These are phyloP conservation scores for Tylochromis polylepis DNA, from an alignment of 2,113 vertebrate genomes.

Conservation along the genomic window DNA sequence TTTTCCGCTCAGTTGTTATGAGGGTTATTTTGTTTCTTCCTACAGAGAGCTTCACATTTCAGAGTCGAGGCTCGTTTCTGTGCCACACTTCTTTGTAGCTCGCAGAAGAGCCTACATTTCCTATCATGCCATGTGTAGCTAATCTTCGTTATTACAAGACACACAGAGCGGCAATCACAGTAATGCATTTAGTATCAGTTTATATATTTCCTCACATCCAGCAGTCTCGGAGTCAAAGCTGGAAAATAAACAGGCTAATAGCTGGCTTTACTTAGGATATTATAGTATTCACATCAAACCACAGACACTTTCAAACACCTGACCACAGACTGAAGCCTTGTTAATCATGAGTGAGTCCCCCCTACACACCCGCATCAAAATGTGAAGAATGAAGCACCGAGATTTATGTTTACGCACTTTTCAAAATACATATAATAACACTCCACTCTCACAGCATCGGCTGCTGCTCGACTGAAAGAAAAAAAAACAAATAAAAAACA, in stretches of 20 bases:
- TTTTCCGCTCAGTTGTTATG: neutral
- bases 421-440: neutral
- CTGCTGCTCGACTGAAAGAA: neutral
- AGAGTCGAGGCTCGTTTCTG: neutral
- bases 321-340: neutral
- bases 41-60: neutral
- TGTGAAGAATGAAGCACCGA: fast-evolving
- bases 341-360: neutral
- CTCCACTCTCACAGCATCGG: neutral
- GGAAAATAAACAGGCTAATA: neutral
- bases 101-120: neutral
- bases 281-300: neutral
- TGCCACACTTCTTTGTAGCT: neutral
- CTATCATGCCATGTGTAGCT: neutral
- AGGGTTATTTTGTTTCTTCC: neutral
- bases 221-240: neutral
- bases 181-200: neutral
- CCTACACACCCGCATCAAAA: neutral
- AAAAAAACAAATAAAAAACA: neutral
- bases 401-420: neutral
- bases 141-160: neutral
- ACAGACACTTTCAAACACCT: neutral
- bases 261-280: neutral
- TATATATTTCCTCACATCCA: neutral
- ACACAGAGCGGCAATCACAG: neutral